phyloP scores from a whole-genome alignment of 2,797 vertebrate species.

The Adelosebastes latens region DNA sequence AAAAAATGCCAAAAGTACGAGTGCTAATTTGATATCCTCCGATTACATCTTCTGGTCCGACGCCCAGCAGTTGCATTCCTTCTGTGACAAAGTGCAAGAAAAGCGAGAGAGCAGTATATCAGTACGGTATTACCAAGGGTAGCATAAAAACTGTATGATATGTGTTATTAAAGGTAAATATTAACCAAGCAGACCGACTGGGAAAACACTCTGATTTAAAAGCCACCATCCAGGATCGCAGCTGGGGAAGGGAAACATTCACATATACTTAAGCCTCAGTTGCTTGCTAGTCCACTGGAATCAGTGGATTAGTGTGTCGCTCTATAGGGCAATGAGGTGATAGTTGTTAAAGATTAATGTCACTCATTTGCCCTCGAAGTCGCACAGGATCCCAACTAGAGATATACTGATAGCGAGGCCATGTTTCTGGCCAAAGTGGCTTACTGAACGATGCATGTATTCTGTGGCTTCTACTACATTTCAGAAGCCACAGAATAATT shows the following conservation, averaged over 20 bases:
- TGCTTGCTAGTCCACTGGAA: conserved; percentile 8
- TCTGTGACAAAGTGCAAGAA: conserved; percentile 31
- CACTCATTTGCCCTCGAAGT: conserved; percentile 42
- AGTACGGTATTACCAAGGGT: neutral
- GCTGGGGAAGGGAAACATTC: neutral
- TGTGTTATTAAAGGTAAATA: conserved; percentile 39
- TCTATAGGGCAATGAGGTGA: conserved; percentile 30
- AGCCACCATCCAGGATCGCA: conserved; percentile 1
- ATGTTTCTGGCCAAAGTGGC: conserved; percentile 26
- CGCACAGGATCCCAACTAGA: conserved; percentile 20
- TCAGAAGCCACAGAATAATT: conserved; percentile 46
- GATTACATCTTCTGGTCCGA: conserved; percentile 53
- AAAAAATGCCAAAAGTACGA: conserved; percentile 40
- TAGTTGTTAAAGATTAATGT: conserved; percentile 29
- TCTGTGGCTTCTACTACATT: conserved; percentile 35
- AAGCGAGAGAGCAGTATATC: conserved; percentile 18
- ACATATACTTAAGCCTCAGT: conserved; percentile 2
- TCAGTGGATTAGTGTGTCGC: conserved; percentile 16
- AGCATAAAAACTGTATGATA: conserved; percentile 17
- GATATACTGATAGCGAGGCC: conserved; percentile 16
- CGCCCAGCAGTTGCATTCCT: conserved; percentile 54
- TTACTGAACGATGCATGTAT: conserved; percentile 30
- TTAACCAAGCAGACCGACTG: conserved; percentile 34
- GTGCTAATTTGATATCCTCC: conserved; percentile 67
- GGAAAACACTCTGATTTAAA: conserved; percentile 28